Conservation (phyloP, 2,113 vertebrate species). For the Callocephalon fimbriatum region DNA sequence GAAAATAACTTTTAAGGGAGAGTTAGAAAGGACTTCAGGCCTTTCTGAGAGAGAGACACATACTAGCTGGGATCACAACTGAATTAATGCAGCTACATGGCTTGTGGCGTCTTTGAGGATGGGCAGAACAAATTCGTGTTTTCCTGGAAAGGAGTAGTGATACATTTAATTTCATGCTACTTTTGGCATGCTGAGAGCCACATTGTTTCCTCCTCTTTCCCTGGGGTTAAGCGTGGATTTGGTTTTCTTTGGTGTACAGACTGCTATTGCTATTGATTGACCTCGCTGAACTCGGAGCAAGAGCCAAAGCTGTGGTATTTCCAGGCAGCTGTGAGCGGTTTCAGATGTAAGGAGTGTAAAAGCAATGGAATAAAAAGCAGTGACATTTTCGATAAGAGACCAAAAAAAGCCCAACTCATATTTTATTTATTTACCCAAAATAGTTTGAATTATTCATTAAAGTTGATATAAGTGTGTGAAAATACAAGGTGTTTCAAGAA, state of each 20-base stretch:
- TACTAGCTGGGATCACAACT: background rate
- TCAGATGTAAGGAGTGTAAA: conserved; percentile 11
- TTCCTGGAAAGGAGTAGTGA: conserved; percentile 26
- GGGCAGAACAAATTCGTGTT: conserved; percentile 50
- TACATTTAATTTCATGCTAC: conserved; percentile 40
- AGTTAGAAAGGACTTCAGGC: background rate
- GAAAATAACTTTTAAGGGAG: background rate
- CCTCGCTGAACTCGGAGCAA: conserved; percentile 15
- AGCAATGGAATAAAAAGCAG: conserved; percentile 45
- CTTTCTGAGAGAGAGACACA: background rate
- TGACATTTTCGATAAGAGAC: conserved; percentile 56
- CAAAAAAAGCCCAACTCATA: conserved; percentile 55
- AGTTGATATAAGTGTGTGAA: conserved; percentile 58
- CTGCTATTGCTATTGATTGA: conserved; percentile 25
- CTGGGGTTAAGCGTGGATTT: background rate
- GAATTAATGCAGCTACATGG: conserved; percentile 43
- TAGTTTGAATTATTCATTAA: conserved; percentile 74
- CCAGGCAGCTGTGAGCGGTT: conserved; percentile 23
- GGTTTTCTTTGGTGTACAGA: background rate
- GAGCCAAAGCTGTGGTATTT: conserved; percentile 44
- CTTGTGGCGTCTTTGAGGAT: conserved; percentile 25
- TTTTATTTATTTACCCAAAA: conserved; percentile 77
- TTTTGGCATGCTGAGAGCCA: conserved; percentile 6
- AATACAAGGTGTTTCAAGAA: conserved; percentile 59
- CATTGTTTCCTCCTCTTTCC: conserved; percentile 32